Base-by-base conservation (phyloP, 2,113 vertebrate genomes). In the Sterna hirundo region DNA sequence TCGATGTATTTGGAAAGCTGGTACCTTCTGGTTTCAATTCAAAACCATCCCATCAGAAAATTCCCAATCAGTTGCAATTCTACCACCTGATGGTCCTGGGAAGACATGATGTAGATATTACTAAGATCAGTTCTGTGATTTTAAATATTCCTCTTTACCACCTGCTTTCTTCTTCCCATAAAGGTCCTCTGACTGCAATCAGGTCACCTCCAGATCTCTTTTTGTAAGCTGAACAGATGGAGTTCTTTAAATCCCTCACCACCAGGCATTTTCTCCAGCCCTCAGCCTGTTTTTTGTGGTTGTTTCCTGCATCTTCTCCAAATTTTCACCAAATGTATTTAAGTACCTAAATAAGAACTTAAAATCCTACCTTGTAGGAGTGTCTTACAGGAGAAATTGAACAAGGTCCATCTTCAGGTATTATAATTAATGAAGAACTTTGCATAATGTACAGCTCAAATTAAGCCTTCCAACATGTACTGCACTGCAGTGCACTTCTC, bases 201-300 rank as follows among this genome's bases (percentile, higher is more conserved):
- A 60, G 34, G 29, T 83, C 75, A 88, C 13, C 11, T 81, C 36
- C 26, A 60, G 46, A 22, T 54, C 23, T 49, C 36, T 68, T 68
- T 61, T 36, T 52, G 25, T 40, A 81, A 74, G 8, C 32, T 70
- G 44, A 47, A 47, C 13, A 77, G 60, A 77, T 23, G 7, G 9
- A 70, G 18, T 34, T 52, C n/a, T 86, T 84, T 57, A 78, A 27
- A 62, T 58, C 23, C 57, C 13, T 46, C 11, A 36, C 25, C 14
- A 70, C 4, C 2, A 40, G 5, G 9, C 51, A 32, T 65, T 83
- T 61, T 64, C 32, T 74, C 18, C 44, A 77, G 5, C 5, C 21
- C 22, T 74, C 0, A 0, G 22, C 12, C 10, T 3, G 5, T 30
- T 77, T 77, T n/a, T 26, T 52, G 15, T 40, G 8, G 2, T 34